Base-by-base conservation (phyloP, 2,888 invertebrate genomes). In the Muschampia plurimacula region DNA sequence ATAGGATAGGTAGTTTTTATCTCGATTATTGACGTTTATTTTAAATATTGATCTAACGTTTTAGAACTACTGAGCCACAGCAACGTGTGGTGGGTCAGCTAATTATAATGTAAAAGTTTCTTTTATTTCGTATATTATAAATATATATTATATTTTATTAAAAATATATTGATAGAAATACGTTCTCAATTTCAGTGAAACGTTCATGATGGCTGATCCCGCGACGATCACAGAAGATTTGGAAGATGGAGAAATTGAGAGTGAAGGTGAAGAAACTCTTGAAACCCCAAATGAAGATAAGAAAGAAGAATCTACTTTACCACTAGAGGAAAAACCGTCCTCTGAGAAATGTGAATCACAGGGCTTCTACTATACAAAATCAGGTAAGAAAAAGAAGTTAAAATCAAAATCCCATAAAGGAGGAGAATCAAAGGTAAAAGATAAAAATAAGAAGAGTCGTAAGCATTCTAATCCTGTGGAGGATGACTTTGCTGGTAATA, bases 181-280 rank as follows among this genome's bases (percentile, higher is more conserved):
- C 39, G 9, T 76, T 85, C 75, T 84, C 75, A 79, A 87, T 94
- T 94, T 79, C 94, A 94, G 94, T 82, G 84, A 86, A 74, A 82
- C 81, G 67, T 82, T 87, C 75, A 93, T 92, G 94, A 78, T 69
- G 68, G 84, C 88, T 28, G 92, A 92, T 46, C 75, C 85, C 36
- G 80, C 81, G 72, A 76, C 83, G 13, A 88, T 85, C 67, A 77
- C 88, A 28, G 93, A 96, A 83, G 97, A 98, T 86, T 95, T 98
- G 78, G 98, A 98, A 91, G 98, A 98, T 85, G 98, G 98, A 65
- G 98, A 98, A 89, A 97, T 98, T 79, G 97, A 97, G 80, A 95
- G 95, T 74, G 95, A 95, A 77, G 95, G 94, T 46, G 95, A 95
- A 80, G 92, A 93, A 77, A 80, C 81, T 60, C 75, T 78, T 7